A percentile compares a stretch with the other conserved stretches of the same genome.
phyloP scores from a whole-genome alignment of 2,797 vertebrate species.

The Ambastaia sidthimunki region DNA sequence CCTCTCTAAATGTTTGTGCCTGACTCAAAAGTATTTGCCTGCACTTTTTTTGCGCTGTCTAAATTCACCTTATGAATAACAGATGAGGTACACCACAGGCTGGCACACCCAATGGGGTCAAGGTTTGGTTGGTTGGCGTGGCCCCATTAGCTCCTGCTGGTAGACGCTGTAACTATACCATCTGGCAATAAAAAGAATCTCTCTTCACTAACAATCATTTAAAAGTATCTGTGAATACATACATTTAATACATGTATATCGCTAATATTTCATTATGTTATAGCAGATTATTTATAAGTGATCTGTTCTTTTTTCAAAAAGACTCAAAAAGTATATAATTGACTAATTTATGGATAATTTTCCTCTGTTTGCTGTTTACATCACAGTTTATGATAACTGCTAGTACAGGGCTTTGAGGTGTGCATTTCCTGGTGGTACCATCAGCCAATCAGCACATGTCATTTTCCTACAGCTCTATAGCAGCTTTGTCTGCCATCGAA shows the following conservation, averaged over 20 bases:
- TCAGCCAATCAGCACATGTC: too few relatives aligned
- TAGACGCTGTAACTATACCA: not conserved
- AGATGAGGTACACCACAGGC: not conserved
- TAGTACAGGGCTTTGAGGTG: too few relatives aligned
- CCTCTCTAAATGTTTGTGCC: not conserved
- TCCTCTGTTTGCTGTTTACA: too few relatives aligned
- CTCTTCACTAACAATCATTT: not conserved
- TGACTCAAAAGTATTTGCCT: not conserved
- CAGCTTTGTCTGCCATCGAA: not conserved
- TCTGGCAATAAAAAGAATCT: not conserved
- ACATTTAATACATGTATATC: too few relatives aligned
- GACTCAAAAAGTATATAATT: too few relatives aligned
- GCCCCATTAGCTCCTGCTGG: not conserved
- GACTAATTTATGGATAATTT: too few relatives aligned
- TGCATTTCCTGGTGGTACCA: too few relatives aligned
- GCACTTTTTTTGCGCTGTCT: not conserved
- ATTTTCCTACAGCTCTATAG: not conserved
- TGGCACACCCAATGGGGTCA: not conserved
- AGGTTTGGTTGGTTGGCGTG: not conserved
- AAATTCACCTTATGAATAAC: conserved; percentile 3
- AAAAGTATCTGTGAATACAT: not conserved
- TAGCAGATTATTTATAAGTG: too few relatives aligned
- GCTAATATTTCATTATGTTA: too few relatives aligned
- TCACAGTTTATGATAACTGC: too few relatives aligned
- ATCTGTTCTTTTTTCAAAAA: too few relatives aligned